Conservation (phyloP, 2,888 invertebrate species). For the Thecophora atra region DNA sequence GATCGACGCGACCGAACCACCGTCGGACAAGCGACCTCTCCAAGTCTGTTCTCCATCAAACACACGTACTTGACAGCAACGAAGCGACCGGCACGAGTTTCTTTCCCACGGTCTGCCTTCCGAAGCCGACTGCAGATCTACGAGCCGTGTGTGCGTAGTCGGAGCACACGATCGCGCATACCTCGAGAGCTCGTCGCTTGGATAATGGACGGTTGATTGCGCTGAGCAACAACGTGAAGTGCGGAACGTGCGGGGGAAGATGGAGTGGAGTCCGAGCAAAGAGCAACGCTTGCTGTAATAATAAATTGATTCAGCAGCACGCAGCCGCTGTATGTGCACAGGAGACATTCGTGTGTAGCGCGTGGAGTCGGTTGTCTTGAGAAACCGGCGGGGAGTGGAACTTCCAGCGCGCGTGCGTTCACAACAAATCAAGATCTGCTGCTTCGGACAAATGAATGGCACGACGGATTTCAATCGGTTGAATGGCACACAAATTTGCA, state of each 20-base stretch:
- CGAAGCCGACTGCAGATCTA: slow-evolving; percentile 53
- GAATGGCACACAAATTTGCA: background rate
- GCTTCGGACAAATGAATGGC: slow-evolving; percentile 27
- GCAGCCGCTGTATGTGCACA: slow-evolving; percentile 42
- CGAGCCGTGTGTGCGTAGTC: slow-evolving; percentile 46
- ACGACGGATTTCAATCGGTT: slow-evolving; percentile 10
- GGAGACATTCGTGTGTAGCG: background rate
- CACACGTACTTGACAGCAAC: slow-evolving; percentile 63
- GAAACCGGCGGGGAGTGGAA: slow-evolving; percentile 46
- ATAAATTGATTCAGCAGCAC: slow-evolving; percentile 65
- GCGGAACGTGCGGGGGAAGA: background rate
- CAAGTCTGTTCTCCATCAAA: slow-evolving; percentile 61
- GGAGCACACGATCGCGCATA: slow-evolving; percentile 35
- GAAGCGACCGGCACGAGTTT: slow-evolving; percentile 66
- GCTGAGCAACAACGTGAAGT: slow-evolving; percentile 37
- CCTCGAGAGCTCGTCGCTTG: background rate
- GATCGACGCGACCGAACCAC: slow-evolving; percentile 17
- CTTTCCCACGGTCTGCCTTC: slow-evolving; percentile 65
- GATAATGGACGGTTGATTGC: slow-evolving; percentile 18
- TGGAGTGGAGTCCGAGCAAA: background rate
- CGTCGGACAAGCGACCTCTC: slow-evolving; percentile 43
- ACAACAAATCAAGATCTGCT: slow-evolving; percentile 53
- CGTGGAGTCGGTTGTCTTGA: slow-evolving; percentile 41
- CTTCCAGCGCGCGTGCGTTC: slow-evolving; percentile 55
- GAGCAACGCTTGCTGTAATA: slow-evolving; percentile 49